Evolutionary conservation across 2,113 vertebrate genomes (phyloP).

Genomic region (Sinocyclocheilus anshuiensis): DNA sequence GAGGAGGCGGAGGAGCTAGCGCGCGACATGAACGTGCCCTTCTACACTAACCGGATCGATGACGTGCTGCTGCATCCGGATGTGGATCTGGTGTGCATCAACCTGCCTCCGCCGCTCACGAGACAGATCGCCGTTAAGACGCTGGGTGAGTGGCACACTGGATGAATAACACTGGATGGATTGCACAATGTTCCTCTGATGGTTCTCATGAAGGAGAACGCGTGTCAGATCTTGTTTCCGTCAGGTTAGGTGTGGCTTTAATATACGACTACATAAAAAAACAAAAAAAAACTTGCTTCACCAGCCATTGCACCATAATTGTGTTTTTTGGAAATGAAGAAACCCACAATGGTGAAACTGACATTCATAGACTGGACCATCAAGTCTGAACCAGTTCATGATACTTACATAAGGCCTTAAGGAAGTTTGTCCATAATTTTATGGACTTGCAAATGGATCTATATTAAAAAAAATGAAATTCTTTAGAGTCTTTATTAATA

Average conservation of each 20-base stretch:
- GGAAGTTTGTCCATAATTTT: neutral
- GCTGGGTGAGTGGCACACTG: constrained; percentile 81
- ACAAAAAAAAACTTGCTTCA: neutral
- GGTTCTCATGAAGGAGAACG: neutral
- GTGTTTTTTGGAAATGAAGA: neutral
- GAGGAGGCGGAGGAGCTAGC: constrained; percentile 98
- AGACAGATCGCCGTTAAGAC: constrained; percentile 97
- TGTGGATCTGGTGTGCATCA: constrained; percentile 96
- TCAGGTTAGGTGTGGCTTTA: constrained; percentile 44
- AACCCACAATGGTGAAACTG: neutral
- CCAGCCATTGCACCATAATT: neutral
- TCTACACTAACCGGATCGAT: constrained; percentile 96
- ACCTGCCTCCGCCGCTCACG: constrained; percentile 95
- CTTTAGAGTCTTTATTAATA: too few relatives aligned
- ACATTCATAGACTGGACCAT: neutral
- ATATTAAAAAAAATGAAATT: too few relatives aligned
- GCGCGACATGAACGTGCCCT: constrained; percentile 95
- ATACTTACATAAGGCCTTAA: neutral
- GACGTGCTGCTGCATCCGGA: constrained; percentile 97
- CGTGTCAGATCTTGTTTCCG: neutral
- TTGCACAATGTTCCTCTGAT: neutral
- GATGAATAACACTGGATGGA: neutral
- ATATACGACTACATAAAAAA: constrained; percentile 7
- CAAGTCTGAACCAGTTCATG: neutral
- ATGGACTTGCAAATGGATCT: neutral